Base-by-base conservation (phyloP, 2,113 vertebrate genomes). In the Syngnathus typhle region DNA sequence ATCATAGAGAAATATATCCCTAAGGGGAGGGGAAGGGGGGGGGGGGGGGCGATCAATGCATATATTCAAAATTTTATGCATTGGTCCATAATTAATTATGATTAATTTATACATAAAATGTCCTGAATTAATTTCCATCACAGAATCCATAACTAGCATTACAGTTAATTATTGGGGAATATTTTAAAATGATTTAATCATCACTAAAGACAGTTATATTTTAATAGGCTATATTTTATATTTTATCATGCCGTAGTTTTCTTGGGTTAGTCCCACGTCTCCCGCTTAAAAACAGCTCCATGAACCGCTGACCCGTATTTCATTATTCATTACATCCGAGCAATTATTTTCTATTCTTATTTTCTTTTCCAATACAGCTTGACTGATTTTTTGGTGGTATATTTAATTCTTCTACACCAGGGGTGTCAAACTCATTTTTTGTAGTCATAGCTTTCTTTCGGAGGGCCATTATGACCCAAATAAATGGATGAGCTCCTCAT, bases 41-140 rank as follows among this genome's bases (percentile, higher is more conserved):
- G 23, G 23, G 27, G 27, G 27, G 27, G 27, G 27, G 27, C 3
- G 27, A 32, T 32, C 27, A 32, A 36, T 58, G 27, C 55, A 18
- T 36, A 58, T 58, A 58, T 58, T 58, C 10, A 36, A 58, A 58
- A 37, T 55, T 36, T 58, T 58, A 58, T 58, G 58, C 36, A 39
- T 60, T 60, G 59, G 59, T 12, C 59, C 37, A 21, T 60, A 11
- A n/a, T 60, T 60, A 60, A 21, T 60, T 58, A 58, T 58, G 55
- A 58, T 58, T 58, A 15, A 58, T 58, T 58, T 58, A 58, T 58
- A 58, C 27, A 58, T 58, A 36, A 6, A 58, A 13, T 58, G 27
- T 13, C 18, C 32, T 36, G 27, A 7, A 58, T 58, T 8, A 58
- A 36, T 58, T 58, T 58, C 27, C 55, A 36, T 36, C 13, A 36